A percentile compares a stretch with the other conserved stretches of the same genome.
Conservation (phyloP, 2,888 invertebrate species). For the Imbricaverruca yamaguchii region DNA sequence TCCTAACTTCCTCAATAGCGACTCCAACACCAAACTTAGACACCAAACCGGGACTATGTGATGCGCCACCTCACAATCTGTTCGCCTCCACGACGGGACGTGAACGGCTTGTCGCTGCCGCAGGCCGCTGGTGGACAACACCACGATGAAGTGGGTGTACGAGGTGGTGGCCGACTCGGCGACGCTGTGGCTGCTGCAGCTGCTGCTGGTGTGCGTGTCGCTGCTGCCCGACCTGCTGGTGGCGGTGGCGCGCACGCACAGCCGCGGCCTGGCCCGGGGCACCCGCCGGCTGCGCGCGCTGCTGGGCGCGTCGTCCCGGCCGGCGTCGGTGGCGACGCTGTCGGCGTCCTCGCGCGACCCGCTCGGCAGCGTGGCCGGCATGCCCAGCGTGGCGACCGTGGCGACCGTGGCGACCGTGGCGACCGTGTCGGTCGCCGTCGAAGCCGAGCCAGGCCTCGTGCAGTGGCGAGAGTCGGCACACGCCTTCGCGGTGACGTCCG, state of each 20-base stretch:
- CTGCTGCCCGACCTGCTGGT: conserved; percentile 29
- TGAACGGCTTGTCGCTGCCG: too few relatives aligned
- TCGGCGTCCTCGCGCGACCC: background rate
- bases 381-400: background rate
- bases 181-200: conserved; percentile 26
- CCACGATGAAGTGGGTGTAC: conserved; percentile 25
- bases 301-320: background rate
- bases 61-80: too few relatives aligned
- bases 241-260: conserved; percentile 21
- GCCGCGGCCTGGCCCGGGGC: background rate
- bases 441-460: background rate
- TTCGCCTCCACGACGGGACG: background rate
- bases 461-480: too few relatives aligned
- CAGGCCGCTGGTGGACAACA: conserved; percentile 26
- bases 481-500: too few relatives aligned
- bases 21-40: too few relatives aligned
- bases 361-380: background rate
- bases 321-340: background rate
- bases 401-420: background rate
- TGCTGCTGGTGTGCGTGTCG: conserved; percentile 27
- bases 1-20: too few relatives aligned
- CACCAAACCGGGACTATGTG: too few relatives aligned
- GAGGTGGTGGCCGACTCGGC: conserved; percentile 25
- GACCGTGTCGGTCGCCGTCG: background rate
- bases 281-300: background rate